Base-by-base conservation (phyloP, 2,888 invertebrate species). In the Troides oblongomaculatus region DNA sequence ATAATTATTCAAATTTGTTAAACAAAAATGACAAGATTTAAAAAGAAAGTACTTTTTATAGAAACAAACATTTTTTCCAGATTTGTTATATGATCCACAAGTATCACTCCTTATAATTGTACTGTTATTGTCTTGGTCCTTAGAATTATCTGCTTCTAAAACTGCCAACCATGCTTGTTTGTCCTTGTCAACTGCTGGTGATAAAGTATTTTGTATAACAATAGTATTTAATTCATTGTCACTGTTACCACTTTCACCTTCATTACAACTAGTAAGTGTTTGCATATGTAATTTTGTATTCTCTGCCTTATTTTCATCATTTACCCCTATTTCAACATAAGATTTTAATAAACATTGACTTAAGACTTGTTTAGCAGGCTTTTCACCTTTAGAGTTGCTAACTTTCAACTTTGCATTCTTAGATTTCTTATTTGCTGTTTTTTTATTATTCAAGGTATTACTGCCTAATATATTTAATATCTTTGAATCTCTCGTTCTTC, bases 151-250 rank as follows among this genome's bases (percentile, higher is more conserved):
- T 73, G 86, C 86, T 73, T 83, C 77, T 61, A 81, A 71, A 18
- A 91, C 85, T 72, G 87, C 87, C 56, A 84, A 72, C 76, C 81
- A 86, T 69, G 91, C 90, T 57, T 81, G 74, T 75, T 74, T 79
- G 77, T 92, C 92, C 79, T 90, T 92, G 78, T 91, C 89, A 68
- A 83, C 53, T 60, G 68, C 64, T 69, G 79, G 67, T 75, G 74
- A 81, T 74, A 83, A 83, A 61, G 84, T 82, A 69, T 87, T 87
- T 75, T 88, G 81, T 74, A 90, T 86, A 6, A 83, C 73, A 74
- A 84, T 82, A 14, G 74, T 73, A 58, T 86, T 85, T 79, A 86
- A 82, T 39, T 39, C 39, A 77, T 88, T 85, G 71, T 86, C 77
- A 70, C 80, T 81, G 72, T 86, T 86, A 12, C 84, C 87, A 84